Evolutionary conservation across 1,140 invertebrate genomes (phyloP).

Genomic region (Drosophila baimaii): DNA sequence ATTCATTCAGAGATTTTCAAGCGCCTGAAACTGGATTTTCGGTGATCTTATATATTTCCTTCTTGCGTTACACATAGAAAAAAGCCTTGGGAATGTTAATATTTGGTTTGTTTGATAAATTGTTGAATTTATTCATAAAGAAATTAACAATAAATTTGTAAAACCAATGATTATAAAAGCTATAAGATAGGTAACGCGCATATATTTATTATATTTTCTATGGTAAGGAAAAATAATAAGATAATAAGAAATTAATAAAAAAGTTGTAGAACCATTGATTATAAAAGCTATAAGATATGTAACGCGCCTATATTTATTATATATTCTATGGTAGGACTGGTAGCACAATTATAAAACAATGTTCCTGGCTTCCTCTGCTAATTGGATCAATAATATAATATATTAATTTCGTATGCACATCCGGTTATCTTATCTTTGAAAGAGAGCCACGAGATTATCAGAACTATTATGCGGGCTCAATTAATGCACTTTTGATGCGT

Average conservation of each 20-base stretch:
- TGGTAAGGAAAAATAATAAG: too few relatives aligned
- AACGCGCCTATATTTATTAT: too few relatives aligned
- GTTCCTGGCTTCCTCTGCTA: background rate
- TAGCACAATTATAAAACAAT: background rate
- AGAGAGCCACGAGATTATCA: background rate
- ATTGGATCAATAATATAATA: conserved; percentile 5
- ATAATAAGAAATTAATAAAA: too few relatives aligned
- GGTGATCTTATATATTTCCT: conserved; percentile 13
- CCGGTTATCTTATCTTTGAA: conserved; percentile 15
- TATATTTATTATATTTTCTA: too few relatives aligned
- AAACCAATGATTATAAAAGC: too few relatives aligned
- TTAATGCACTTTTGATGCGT: background rate
- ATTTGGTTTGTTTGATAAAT: background rate
- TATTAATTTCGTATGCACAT: conserved; percentile 11
- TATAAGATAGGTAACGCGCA: too few relatives aligned
- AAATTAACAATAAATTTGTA: too few relatives aligned
- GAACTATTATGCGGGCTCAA: conserved; percentile 10
- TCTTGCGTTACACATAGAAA: conserved; percentile 1
- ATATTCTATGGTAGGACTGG: too few relatives aligned
- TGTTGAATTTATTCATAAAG: background rate
- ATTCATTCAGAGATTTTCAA: conserved; percentile 33
- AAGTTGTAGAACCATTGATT: too few relatives aligned
- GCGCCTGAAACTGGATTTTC: conserved; percentile 11
- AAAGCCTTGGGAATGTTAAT: background rate
- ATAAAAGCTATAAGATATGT: too few relatives aligned